Base-by-base conservation (phyloP, 1,140 invertebrate species). In the Phymastichus coffea region DNA sequence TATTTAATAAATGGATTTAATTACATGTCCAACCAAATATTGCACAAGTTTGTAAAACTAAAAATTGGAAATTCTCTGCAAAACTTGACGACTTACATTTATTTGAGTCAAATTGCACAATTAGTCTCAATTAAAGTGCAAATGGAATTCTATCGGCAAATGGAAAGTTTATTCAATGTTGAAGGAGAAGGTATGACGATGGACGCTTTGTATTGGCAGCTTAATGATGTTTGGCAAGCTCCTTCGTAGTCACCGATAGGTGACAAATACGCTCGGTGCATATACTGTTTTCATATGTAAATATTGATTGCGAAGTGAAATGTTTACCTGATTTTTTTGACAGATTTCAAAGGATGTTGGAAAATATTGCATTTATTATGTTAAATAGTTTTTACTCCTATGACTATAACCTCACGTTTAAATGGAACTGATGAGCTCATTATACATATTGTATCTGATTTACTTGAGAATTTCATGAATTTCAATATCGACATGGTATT, bases 121-220 rank as follows among this genome's bases (percentile, higher is more conserved):
- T 94, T 91, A 0, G 87, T 97, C 81, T 83, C 89, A 1, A 87
- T 94, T 7, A 94, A 93, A 76, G 83, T 87, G 12, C 87, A 98
- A 79, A 92, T 93, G 0, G 95, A 99, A 77, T 86, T 87, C 65
- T 98, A 98, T 76, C 82, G 95, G 26, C 86, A 91, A 63, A 75
- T 81, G 66, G 81, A 81, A 67, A 85, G 79, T 47, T 74, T 66
- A 20, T 43, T 87, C 10, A 78, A 84, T 55, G 78, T 82, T 15
- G 69, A 82, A 9, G 88, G 89, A 2, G 83, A 88, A 76, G 91
- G 93, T 37, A 76, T 81, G 9, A 94, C 91, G 0, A 98, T 97
- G 93, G 97, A 97, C 14, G 95, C 96, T 14, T 82, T 99, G 35
- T 99, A 98, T 80, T 99, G 98, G 98, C 97, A 99, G 75, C 77